Conservation (phyloP, 2,113 vertebrate genomes). For the Jaculus jaculus region DNA sequence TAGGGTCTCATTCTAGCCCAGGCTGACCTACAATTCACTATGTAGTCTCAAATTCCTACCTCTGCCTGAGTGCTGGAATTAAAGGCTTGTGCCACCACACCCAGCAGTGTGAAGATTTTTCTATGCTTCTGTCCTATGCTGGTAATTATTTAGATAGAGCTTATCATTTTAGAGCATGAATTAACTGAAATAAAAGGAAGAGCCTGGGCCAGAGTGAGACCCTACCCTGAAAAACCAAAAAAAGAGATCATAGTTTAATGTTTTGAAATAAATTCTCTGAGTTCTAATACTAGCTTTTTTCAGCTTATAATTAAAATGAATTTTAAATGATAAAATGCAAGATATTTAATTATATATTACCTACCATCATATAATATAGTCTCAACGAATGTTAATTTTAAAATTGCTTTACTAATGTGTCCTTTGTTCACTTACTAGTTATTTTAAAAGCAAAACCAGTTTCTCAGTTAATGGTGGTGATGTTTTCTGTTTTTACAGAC, state of each 20-base stretch:
- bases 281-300: constrained; percentile 30
- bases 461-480: constrained; percentile 43
- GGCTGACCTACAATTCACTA: too few species aligned
- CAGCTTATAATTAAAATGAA: constrained; percentile 36
- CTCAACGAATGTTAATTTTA: constrained; percentile 41
- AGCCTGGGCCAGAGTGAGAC: too few species aligned
- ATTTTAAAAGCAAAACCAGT: constrained; percentile 53
- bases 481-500: constrained; percentile 88
- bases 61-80: too few species aligned
- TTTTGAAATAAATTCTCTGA: constrained; percentile 45
- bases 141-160: constrained; percentile 23
- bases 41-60: too few species aligned
- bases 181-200: too few species aligned
- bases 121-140: background rate
- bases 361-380: background rate
- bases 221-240: too few species aligned
- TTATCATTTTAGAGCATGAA: constrained; percentile 45
- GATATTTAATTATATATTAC: background rate
- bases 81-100: too few species aligned
- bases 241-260: constrained; percentile 37
- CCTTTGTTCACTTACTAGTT: constrained; percentile 5
- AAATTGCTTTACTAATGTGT: constrained; percentile 25
- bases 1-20: too few species aligned
- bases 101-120: background rate
- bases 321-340: constrained; percentile 55